phyloP scores from a whole-genome alignment of 1,140 invertebrate species.

The Centruroides sculpturatus region DNA sequence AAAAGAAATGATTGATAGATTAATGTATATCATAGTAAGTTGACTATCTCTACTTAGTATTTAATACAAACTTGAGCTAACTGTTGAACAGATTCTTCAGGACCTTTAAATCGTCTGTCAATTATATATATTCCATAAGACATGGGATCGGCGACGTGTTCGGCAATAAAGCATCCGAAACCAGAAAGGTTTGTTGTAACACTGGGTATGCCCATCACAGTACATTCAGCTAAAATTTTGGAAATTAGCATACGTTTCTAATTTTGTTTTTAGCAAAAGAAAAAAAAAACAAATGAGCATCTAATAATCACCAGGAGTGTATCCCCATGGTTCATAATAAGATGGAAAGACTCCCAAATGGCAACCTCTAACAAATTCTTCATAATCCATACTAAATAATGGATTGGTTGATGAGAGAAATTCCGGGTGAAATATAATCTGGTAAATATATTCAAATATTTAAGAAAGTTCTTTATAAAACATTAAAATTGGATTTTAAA shows the following conservation, averaged over 20 bases:
- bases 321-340: constrained; percentile 99
- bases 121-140: constrained; percentile 99
- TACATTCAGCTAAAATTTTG: constrained; percentile 68
- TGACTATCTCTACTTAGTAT: too few relatives aligned
- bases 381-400: constrained; percentile 94
- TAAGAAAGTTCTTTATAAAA: neutral
- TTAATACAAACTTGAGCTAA: constrained; percentile 50
- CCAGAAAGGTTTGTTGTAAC: constrained; percentile 95
- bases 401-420: constrained; percentile 97
- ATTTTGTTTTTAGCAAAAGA: neutral
- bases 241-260: neutral
- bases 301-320: constrained; percentile 56
- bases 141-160: constrained; percentile 93
- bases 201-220: constrained; percentile 98
- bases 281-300: neutral
- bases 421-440: constrained; percentile 98
- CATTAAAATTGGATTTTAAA: neutral
- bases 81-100: constrained; percentile 85
- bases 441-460: constrained; percentile 16
- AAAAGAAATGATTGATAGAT: constrained; percentile 10
- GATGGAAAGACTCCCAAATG: constrained; percentile 98
- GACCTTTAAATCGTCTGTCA: constrained; percentile 70
- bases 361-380: constrained; percentile 97
- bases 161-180: constrained; percentile 98
- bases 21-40: too few relatives aligned